Conservation (phyloP, 2,888 invertebrate species). For the Xestia xanthographa region DNA sequence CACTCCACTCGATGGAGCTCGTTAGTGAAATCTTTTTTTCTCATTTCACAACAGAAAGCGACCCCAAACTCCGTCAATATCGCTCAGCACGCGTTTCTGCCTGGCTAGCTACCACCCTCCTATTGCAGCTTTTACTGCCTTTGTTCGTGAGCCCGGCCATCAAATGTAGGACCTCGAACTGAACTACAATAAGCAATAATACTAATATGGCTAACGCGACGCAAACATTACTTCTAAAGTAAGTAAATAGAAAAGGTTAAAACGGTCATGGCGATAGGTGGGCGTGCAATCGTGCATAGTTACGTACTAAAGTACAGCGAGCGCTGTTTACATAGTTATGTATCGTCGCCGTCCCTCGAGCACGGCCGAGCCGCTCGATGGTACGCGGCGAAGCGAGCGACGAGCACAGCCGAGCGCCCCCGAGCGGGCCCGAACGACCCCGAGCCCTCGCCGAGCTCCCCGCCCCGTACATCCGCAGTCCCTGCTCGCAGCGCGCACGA, state of each 20-base stretch:
- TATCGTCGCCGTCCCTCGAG: constrained; percentile 48
- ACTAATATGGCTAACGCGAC: constrained; percentile 38
- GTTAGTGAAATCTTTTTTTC: background rate
- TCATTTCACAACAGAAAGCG: constrained; percentile 4
- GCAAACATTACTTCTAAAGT: constrained; percentile 46
- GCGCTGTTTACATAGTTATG: constrained; percentile 50
- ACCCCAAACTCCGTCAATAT: constrained; percentile 25
- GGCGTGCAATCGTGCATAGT: constrained; percentile 20
- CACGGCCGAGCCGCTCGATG: constrained; percentile 57
- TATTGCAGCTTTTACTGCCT: constrained; percentile 52
- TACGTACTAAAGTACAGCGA: background rate
- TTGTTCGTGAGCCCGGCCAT: constrained; percentile 54
- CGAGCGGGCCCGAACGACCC: constrained; percentile 62
- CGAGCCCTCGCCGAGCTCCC: constrained; percentile 71
- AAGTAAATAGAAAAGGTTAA: constrained; percentile 66
- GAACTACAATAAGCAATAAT: constrained; percentile 22
- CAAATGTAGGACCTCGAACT: constrained; percentile 36
- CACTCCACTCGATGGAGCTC: background rate
- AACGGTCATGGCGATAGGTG: constrained; percentile 59
- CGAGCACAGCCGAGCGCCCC: constrained; percentile 71
- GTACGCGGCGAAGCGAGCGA: constrained; percentile 60
- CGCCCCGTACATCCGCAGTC: constrained; percentile 61
- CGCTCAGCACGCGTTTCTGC: constrained; percentile 51
- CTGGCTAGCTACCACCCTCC: constrained; percentile 56
- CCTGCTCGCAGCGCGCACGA: constrained; percentile 68